Evolutionary conservation across 2,797 vertebrate genomes (phyloP).

Genomic region (Carapus acus): DNA sequence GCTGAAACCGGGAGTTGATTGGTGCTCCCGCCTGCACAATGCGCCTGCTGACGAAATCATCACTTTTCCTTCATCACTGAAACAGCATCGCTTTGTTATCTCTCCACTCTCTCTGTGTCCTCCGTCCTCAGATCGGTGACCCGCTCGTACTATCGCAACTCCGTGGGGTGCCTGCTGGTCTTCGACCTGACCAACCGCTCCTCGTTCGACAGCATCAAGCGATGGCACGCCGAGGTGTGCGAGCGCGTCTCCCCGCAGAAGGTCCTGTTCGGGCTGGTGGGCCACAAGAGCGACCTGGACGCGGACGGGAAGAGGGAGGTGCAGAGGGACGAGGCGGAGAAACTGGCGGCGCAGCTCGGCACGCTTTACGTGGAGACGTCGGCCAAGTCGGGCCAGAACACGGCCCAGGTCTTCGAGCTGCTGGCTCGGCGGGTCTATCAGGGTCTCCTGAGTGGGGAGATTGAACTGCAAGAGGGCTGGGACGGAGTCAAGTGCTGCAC

Average conservation of each 20-base stretch:
- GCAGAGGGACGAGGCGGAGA: slow-evolving; percentile 72
- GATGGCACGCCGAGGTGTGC: slow-evolving; percentile 75
- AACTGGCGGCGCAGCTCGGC: slow-evolving; percentile 67
- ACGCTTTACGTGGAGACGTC: slow-evolving; percentile 77
- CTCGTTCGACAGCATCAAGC: slow-evolving; percentile 76
- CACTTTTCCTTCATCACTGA: slow-evolving; percentile 4
- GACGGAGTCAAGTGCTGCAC: slow-evolving; percentile 74
- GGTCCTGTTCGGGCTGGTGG: slow-evolving; percentile 77
- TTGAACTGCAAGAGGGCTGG: slow-evolving; percentile 71
- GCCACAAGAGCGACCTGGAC: slow-evolving; percentile 77
- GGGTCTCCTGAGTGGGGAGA: slow-evolving; percentile 66
- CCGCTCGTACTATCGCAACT: slow-evolving; percentile 83
- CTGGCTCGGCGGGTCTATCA: slow-evolving; percentile 69
- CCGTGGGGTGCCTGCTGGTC: slow-evolving; percentile 78
- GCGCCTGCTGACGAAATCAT: background rate
- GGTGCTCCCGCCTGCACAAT: slow-evolving; percentile 16
- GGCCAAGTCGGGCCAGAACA: slow-evolving; percentile 73
- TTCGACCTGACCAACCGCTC: slow-evolving; percentile 78
- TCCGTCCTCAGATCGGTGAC: slow-evolving; percentile 75
- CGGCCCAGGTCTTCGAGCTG: slow-evolving; percentile 71
- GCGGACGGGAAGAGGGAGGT: slow-evolving; percentile 61
- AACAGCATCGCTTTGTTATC: background rate
- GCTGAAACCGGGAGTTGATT: slow-evolving; percentile 23
- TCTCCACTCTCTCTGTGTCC: background rate
- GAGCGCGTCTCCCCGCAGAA: slow-evolving; percentile 71